Percentiles rank a stretch among this genome's conserved stretches.
These are phyloP conservation scores for Limanda limanda DNA, from an alignment of 2,113 vertebrate species.

Conservation along the genomic window DNA sequence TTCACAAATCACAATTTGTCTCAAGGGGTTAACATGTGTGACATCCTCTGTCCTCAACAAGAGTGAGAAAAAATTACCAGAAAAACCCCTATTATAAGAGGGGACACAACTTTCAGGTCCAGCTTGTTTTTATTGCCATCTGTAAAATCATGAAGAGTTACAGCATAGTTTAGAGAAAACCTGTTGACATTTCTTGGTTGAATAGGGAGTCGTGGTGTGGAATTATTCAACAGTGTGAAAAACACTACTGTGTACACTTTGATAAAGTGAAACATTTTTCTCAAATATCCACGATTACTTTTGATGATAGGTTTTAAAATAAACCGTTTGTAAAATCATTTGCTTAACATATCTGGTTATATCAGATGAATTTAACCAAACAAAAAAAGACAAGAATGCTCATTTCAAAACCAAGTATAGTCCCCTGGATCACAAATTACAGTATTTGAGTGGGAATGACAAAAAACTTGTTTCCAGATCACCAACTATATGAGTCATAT, in stretches of 20 bases:
- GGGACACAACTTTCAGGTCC: not conserved
- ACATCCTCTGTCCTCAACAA: too few species aligned
- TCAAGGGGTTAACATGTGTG: too few species aligned
- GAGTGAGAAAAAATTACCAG: too few species aligned
- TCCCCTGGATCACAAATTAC: conserved; percentile 28
- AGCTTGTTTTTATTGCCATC: conserved; percentile 55
- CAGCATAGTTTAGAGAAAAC: conserved; percentile 59
- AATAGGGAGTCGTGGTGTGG: not conserved
- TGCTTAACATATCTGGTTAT: conserved; percentile 5
- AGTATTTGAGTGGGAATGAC: conserved; percentile 9
- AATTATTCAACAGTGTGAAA: conserved; percentile 7
- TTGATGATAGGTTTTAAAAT: too few species aligned
- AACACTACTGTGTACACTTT: conserved; percentile 9
- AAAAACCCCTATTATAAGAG: too few species aligned
- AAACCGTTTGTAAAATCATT: not conserved
- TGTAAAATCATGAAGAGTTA: conserved; percentile 49
- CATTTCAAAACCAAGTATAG: conserved; percentile 28
- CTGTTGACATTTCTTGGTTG: not conserved
- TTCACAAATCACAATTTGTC: too few species aligned
- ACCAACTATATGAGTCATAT: too few species aligned
- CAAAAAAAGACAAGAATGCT: conserved; percentile 9
- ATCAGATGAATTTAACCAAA: conserved; percentile 12
- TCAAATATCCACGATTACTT: not conserved
- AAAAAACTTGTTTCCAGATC: not conserved
- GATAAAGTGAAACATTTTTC: conserved; percentile 19